These are phyloP conservation scores for Scolopax bukidnonensis DNA, from an alignment of 2,797 vertebrate species.

Conservation along the genomic window DNA sequence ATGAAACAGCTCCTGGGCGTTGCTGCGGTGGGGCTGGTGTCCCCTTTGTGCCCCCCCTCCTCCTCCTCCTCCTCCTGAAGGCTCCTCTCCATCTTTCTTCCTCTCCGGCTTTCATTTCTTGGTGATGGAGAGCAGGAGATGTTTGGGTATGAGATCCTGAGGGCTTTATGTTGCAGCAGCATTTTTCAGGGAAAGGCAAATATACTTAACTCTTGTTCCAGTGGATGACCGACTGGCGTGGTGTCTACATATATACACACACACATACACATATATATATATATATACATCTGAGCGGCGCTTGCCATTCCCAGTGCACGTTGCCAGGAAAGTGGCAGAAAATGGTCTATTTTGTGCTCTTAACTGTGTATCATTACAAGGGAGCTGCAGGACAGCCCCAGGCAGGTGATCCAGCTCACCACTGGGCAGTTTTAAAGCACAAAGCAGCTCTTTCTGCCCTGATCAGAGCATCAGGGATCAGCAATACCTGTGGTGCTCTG, in stretches of 20 bases:
- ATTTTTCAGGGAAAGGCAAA: background rate
- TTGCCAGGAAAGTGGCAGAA: background rate
- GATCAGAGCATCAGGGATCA: background rate
- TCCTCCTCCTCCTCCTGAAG: background rate
- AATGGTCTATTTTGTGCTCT: background rate
- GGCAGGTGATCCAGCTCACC: background rate
- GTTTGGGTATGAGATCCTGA: constrained; percentile 39
- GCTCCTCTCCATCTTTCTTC: constrained; percentile 38
- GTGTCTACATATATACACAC: too few species aligned
- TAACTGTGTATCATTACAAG: background rate
- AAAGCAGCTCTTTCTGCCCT: background rate
- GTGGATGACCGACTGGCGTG: fast-evolving
- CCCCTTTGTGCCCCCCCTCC: background rate
- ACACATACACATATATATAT: too few species aligned
- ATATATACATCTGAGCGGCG: background rate
- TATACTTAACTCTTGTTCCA: background rate
- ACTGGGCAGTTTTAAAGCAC: background rate
- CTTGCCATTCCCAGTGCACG: fast-evolving
- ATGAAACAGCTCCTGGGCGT: constrained; percentile 47
- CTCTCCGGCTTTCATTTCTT: constrained; percentile 2
- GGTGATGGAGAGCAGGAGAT: constrained; percentile 25
- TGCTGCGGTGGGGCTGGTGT: constrained; percentile 10
- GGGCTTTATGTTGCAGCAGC: constrained; percentile 14
- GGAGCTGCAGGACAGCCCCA: background rate
- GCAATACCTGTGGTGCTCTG: background rate